Conservation (phyloP, 2,113 vertebrate genomes). For the Vidua chalybeata region DNA sequence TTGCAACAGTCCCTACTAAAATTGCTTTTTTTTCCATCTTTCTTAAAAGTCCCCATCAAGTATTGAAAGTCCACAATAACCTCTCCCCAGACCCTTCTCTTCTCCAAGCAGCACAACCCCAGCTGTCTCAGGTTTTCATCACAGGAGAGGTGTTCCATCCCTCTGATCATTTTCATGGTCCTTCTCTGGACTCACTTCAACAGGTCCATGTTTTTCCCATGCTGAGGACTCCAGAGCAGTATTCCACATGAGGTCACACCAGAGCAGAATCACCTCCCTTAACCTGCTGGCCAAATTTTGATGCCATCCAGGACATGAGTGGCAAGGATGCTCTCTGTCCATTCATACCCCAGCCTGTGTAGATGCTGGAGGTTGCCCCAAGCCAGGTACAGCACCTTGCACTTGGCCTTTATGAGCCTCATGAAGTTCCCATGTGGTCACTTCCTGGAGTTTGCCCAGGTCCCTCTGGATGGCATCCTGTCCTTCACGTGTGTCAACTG, state of each 20-base stretch:
- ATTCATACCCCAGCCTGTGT: not conserved
- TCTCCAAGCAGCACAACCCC: not conserved
- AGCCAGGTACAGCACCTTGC: not conserved
- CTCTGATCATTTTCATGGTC: not conserved
- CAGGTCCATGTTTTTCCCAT: not conserved
- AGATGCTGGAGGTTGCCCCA: not conserved
- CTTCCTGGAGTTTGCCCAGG: not conserved
- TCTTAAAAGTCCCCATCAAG: not conserved
- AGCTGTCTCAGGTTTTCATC: not conserved
- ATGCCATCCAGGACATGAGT: rapidly evolving
- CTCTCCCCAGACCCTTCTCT: not conserved
- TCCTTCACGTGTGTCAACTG: rapidly evolving
- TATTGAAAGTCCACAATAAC: not conserved
- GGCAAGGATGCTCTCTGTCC: not conserved
- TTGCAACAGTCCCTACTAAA: not conserved
- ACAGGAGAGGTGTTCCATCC: not conserved
- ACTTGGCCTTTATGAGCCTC: not conserved
- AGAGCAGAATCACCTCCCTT: not conserved
- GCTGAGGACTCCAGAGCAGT: not conserved
- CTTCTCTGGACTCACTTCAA: not conserved
- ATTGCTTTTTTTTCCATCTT: not conserved
- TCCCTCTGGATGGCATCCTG: not conserved
- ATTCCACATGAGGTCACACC: not conserved
- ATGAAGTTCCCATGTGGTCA: not conserved
- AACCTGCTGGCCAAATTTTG: not conserved